Percentiles rank a stretch among this genome's conserved stretches.
Evolutionary conservation across 1,140 invertebrate genomes (phyloP).

Genomic region (Sogatella furcifera): DNA sequence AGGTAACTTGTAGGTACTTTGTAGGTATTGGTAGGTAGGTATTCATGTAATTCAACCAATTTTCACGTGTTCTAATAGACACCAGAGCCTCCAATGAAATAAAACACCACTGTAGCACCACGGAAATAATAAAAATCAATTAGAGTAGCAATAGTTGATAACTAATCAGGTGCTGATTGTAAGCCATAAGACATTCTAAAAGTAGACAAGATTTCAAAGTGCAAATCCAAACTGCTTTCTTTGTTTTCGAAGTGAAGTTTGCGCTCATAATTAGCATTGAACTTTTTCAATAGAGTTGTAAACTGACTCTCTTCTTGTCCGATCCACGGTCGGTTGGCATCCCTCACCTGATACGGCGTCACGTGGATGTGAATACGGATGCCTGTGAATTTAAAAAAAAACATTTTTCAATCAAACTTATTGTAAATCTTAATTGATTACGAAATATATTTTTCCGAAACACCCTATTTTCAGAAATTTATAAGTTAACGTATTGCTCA

Average conservation of each 20-base stretch:
- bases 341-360: slow-evolving; percentile 71
- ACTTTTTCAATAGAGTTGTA: slow-evolving; percentile 46
- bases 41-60: no score
- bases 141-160: no score
- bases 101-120: no score
- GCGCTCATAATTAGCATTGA: slow-evolving; percentile 48
- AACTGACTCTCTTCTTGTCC: slow-evolving; percentile 68
- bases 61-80: no score
- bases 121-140: no score
- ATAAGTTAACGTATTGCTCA: background rate
- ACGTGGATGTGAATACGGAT: slow-evolving; percentile 64
- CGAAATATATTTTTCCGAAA: background rate
- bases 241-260: slow-evolving; percentile 54
- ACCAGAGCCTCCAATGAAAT: no score
- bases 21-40: no score
- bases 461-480: no score
- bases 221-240: slow-evolving; percentile 46
- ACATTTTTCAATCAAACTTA: background rate
- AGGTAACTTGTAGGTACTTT: no score
- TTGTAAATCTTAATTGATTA: background rate
- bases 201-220: slow-evolving; percentile 55
- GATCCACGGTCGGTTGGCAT: slow-evolving; percentile 67
- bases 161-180: no score
- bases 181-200: slow-evolving; percentile 29
- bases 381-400: slow-evolving; percentile 31